Conservation (phyloP, 2,113 vertebrate genomes). For the Gnathonemus echidnorhynchus region DNA sequence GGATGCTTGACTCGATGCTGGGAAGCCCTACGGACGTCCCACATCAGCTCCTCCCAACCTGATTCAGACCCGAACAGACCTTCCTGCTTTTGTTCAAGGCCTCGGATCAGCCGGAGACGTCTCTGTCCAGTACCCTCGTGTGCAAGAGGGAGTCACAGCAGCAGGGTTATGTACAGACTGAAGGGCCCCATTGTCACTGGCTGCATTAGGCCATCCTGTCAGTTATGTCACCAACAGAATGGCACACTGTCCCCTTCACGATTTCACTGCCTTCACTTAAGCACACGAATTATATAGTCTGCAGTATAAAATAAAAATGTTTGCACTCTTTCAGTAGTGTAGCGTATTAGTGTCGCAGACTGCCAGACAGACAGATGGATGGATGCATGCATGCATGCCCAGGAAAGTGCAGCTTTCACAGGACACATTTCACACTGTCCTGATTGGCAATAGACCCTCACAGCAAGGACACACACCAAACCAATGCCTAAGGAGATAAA, state of each 20-base stretch:
- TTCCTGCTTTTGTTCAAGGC: constrained; percentile 70
- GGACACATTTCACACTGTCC: not conserved
- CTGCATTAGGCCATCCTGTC: not conserved
- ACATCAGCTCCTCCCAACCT: constrained; percentile 38
- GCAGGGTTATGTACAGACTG: not conserved
- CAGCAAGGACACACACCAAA: not conserved
- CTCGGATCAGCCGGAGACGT: constrained; percentile 68
- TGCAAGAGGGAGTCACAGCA: constrained; percentile 31
- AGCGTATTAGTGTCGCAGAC: not conserved
- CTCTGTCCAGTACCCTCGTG: constrained; percentile 52
- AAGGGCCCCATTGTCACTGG: not conserved
- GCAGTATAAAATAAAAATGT: not conserved
- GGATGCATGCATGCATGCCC: not conserved
- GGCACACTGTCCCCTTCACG: not conserved
- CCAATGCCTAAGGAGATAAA: not conserved
- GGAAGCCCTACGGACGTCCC: not conserved
- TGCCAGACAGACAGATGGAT: not conserved
- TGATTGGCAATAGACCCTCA: not conserved
- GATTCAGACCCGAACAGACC: constrained; percentile 49
- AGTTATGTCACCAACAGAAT: not conserved
- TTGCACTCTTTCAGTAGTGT: not conserved
- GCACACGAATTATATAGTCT: not conserved
- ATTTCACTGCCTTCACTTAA: not conserved
- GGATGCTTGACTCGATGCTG: not conserved
- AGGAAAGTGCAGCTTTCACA: not conserved